Evolutionary conservation across 2,113 vertebrate genomes (phyloP), one percentile per base, ranked within the genome.

Genomic region (Cettia cetti): DNA sequence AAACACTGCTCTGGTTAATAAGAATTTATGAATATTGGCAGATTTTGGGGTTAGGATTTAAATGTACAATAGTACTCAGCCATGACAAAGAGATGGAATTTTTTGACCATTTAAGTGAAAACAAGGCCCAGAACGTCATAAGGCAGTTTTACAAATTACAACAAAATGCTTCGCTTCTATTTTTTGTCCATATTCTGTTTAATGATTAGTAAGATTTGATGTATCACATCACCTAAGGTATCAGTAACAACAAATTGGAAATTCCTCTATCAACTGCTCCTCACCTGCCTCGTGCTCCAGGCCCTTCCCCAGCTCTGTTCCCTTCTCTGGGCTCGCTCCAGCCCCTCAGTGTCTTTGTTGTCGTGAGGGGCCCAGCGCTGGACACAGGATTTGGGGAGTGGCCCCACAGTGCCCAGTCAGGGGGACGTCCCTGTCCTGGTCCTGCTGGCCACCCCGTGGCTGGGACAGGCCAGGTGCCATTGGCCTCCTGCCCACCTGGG

Each of bases 241-340:
- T 31, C 22, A 49, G 49, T 10, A 31, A 9, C 10, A 56, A 19
- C 10, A 45, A 44, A 9, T 71, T 31, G 9, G 6, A 35, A 31
- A 56, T 3, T 6, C 5, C 23, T 63, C n/a, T 40, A 0, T 37
- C 33, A 77, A 0, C 18, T 53, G 12, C 10, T 39, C 28, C 8
- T 10, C 52, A 15, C 31, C 35, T 26, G n/a, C 0, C 15, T 16
- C 13, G 23, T 61, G 28, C 30, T 42, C 35, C 60, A 54, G 33
- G 3, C 17, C 2, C 57, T 44, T 61, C 31, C 31, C 37, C 45
- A 71, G 30, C 66, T 52, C 31, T 0, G 0, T 49, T 65, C 50
- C 52, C 70, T 50, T 35, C 30, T 21, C 54, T 56, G 54, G 54
- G n/a, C 54, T 22, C 20, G 1, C 54, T 56, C 54, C 54, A 56